Conservation (phyloP, 1,140 invertebrate genomes). For the Apocrypta bakeri region DNA sequence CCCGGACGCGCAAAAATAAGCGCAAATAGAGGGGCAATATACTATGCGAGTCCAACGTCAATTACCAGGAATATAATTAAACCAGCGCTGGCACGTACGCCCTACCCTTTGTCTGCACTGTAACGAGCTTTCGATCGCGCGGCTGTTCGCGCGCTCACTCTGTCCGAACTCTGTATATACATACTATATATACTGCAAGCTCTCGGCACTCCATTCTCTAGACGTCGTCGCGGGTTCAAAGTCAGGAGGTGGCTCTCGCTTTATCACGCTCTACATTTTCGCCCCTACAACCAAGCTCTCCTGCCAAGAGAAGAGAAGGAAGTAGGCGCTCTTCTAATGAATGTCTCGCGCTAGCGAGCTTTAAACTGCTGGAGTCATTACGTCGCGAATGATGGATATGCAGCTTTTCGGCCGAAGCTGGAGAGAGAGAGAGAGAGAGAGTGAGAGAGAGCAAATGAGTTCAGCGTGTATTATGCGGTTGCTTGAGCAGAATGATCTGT, state of each 20-base stretch:
- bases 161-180: background rate
- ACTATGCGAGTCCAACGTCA: constrained; percentile 15
- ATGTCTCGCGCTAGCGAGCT: constrained; percentile 8
- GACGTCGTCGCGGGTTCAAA: background rate
- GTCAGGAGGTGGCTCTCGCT: constrained; percentile 4
- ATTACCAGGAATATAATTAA: constrained; percentile 45
- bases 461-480: background rate
- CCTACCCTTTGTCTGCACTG: background rate
- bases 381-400: constrained; percentile 1
- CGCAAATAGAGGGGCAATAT: background rate
- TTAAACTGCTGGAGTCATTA: constrained; percentile 26
- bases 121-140: constrained; percentile 31
- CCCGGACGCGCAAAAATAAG: background rate
- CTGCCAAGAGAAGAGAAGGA: background rate
- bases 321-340: constrained; percentile 5
- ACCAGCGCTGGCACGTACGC: background rate
- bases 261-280: constrained; percentile 26
- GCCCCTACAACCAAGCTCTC: no score
- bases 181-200: background rate
- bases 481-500: background rate
- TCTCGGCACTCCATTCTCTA: background rate
- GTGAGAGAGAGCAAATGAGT: no score
- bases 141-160: no score
- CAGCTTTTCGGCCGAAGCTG: background rate
- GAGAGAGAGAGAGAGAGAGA: no score